These are phyloP conservation scores for Megaleporinus macrocephalus DNA, from an alignment of 2,113 vertebrate genomes.

Conservation along the genomic window DNA sequence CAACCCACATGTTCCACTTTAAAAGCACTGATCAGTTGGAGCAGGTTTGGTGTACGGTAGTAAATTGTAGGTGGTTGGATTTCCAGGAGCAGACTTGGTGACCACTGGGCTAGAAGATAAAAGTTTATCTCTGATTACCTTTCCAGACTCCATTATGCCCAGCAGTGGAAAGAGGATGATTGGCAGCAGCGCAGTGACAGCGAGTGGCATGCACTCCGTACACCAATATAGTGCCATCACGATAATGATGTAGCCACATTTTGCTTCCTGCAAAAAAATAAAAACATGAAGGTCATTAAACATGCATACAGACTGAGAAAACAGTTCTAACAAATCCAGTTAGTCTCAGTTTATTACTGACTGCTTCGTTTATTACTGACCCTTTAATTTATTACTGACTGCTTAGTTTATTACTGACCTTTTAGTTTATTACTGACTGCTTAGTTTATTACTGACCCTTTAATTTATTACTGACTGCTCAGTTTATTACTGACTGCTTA, in stretches of 20 bases:
- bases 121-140: constrained; percentile 67
- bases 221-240: constrained; percentile 95
- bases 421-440: no score
- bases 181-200: constrained; percentile 87
- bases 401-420: no score
- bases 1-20: background rate
- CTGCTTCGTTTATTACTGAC: no score
- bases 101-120: background rate
- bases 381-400: no score
- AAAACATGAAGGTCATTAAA: no score
- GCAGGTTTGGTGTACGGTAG: background rate
- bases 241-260: constrained; percentile 86
- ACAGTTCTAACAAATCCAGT: no score
- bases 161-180: constrained; percentile 89
- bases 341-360: no score
- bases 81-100: background rate
- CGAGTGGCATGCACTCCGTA: constrained; percentile 89
- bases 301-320: no score
- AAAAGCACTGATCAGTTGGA: background rate
- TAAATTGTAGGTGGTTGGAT: background rate
- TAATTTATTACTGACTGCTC: no score
- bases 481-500: no score
- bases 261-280: constrained; percentile 79
- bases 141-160: constrained; percentile 86
- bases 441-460: no score